Evolutionary conservation across 2,113 vertebrate species (phyloP).

Genomic region (Lophotis ruficrista): DNA sequence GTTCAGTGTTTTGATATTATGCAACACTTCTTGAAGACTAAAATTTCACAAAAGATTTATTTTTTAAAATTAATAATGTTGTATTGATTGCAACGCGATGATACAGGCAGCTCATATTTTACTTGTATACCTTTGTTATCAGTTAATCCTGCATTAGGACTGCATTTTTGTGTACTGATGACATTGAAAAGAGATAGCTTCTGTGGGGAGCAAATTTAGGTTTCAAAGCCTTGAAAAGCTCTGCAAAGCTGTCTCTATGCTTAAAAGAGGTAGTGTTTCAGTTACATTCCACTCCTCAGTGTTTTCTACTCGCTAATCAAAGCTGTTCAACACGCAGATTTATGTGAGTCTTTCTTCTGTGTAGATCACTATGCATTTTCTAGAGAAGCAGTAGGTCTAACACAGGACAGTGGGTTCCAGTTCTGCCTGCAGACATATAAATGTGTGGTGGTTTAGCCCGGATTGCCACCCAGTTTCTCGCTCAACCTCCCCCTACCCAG

Average conservation of each 20-base stretch:
- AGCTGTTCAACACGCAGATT: background rate
- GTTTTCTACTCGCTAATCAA: background rate
- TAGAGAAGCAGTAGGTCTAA: background rate
- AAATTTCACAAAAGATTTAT: background rate
- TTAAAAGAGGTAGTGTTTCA: background rate
- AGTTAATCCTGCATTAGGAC: background rate
- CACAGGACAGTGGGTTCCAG: background rate
- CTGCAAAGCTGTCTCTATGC: background rate
- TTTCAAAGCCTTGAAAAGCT: background rate
- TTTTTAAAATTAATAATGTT: accelerated
- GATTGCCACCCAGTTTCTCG: too few relatives aligned
- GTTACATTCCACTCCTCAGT: background rate
- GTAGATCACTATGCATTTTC: background rate
- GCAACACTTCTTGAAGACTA: background rate
- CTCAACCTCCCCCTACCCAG: too few relatives aligned
- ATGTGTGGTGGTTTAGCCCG: too few relatives aligned
- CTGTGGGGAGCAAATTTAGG: background rate
- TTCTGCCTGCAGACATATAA: background rate
- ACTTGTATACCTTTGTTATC: background rate
- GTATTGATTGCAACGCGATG: background rate
- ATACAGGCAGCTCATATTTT: background rate
- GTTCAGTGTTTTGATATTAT: background rate
- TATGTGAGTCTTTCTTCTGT: background rate
- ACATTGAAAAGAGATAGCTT: background rate
- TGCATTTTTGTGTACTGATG: background rate